Conservation (phyloP, 2,888 invertebrate genomes). For the Lobophora halterata region DNA sequence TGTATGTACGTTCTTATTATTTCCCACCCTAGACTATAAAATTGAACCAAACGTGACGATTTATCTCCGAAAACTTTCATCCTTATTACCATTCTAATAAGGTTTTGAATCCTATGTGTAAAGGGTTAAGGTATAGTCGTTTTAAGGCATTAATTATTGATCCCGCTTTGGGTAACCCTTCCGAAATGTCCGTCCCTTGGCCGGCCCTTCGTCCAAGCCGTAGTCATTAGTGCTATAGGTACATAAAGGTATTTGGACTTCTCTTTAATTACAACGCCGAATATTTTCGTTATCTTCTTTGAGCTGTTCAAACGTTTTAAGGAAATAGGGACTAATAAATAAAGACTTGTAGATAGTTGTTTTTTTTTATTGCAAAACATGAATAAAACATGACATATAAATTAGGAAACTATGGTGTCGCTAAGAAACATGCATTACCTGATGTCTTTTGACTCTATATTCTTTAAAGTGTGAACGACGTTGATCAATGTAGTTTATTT, state of each 20-base stretch:
- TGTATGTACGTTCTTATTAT: slow-evolving; percentile 76
- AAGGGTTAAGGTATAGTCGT: slow-evolving; percentile 57
- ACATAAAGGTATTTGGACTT: slow-evolving; percentile 65
- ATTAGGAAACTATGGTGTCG: too few relatives aligned
- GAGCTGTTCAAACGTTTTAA: too few relatives aligned
- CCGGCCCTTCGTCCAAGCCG: slow-evolving; percentile 71
- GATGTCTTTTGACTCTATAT: too few relatives aligned
- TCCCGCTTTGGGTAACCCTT: slow-evolving; percentile 77
- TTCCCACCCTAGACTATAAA: slow-evolving; percentile 75
- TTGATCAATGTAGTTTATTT: too few relatives aligned
- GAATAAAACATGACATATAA: too few relatives aligned
- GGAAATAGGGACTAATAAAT: too few relatives aligned
- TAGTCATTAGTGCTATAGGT: slow-evolving; percentile 74
- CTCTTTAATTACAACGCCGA: slow-evolving; percentile 56
- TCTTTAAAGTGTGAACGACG: too few relatives aligned
- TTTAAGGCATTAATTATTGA: slow-evolving; percentile 75
- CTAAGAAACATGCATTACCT: too few relatives aligned
- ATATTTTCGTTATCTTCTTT: slow-evolving; percentile 41
- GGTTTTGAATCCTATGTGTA: slow-evolving; percentile 33
- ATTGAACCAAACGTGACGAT: slow-evolving; percentile 66
- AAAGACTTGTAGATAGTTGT: too few relatives aligned
- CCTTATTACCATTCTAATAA: slow-evolving; percentile 32
- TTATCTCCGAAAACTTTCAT: slow-evolving; percentile 29
- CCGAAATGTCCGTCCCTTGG: slow-evolving; percentile 75
- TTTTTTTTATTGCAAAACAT: too few relatives aligned